Base-by-base conservation (phyloP, 2,113 vertebrate species). In the Dasyprocta punctata region DNA sequence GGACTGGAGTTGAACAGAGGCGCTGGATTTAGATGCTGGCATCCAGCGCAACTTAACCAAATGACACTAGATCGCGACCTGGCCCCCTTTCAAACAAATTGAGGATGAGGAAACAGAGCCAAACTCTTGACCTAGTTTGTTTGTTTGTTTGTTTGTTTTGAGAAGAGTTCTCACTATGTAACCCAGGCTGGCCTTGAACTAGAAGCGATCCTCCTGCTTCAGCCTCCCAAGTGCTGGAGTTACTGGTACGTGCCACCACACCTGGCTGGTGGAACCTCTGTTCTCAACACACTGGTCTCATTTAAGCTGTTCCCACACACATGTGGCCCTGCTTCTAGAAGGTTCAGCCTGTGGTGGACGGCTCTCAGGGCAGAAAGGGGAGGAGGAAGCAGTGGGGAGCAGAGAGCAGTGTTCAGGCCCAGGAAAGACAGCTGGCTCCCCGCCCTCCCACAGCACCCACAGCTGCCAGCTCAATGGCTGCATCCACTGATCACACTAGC, bases 361-460 rank as follows among this genome's bases (percentile, higher is more conserved):
- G 30, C 63, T 65, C 61, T 11, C 28, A 3, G 65, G 36, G 65
- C 7, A 19, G 65, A n/a, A n/a, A 36, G 60, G 14, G 7, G 1
- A 5, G 56, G 56, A 58, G 56, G 56, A 22, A 58, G 20, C 56
- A 7, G 56, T 6, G 14, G 11, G 14, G 65, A 36, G 33, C 16
- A 36, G 65, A n/a, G 16, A 69, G 65, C 65, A 67, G 65, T 8
- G 36, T 19, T 3, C 36, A 33, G 65, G 36, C 36, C 65, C 16
- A 0, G 17, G 36, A 16, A 17, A 17, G 36, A 3, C n/a, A n/a
- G n/a, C n/a, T 0, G 67, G 17, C 17, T 17, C 14, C 33, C 16
- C 33, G 56, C 16, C 30, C 0, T 7, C 36, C 65, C 36, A 5
- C 65, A 16, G 5, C 14, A 16, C 33, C 65, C 8, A 20, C 36